These are phyloP conservation scores for Opisthograptis luteolata DNA, from an alignment of 2,888 invertebrate genomes.

Conservation along the genomic window DNA sequence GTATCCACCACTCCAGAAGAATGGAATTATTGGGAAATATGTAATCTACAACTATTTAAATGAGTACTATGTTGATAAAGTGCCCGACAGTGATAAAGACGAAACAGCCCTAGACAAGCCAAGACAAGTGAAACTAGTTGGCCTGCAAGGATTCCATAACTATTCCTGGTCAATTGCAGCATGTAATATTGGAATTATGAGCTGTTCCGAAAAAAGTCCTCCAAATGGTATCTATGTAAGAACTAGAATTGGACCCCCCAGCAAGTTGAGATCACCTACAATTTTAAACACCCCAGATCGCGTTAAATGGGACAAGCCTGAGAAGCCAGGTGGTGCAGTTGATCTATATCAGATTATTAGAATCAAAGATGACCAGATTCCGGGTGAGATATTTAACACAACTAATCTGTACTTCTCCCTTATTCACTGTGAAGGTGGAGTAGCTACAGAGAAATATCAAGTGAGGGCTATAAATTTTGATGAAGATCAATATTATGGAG, in stretches of 20 bases:
- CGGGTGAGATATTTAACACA: slow-evolving; percentile 54
- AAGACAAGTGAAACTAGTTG: slow-evolving; percentile 55
- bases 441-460: slow-evolving; percentile 64
- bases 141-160: slow-evolving; percentile 85
- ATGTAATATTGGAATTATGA: slow-evolving; percentile 84
- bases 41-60: slow-evolving; percentile 79
- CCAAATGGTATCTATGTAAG: slow-evolving; percentile 78
- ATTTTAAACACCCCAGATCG: slow-evolving; percentile 56
- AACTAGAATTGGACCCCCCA: slow-evolving; percentile 86
- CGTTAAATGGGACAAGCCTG: slow-evolving; percentile 81
- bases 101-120: slow-evolving; percentile 50
- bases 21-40: slow-evolving; percentile 90
- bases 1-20: slow-evolving; percentile 88
- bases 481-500: slow-evolving; percentile 62
- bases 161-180: slow-evolving; percentile 89
- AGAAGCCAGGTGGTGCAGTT: slow-evolving; percentile 78
- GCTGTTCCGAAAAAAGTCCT: slow-evolving; percentile 83
- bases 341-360: slow-evolving; percentile 84
- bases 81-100: slow-evolving; percentile 49
- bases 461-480: slow-evolving; percentile 74
- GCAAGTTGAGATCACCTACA: slow-evolving; percentile 61
- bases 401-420: slow-evolving; percentile 47
- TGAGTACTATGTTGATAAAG: slow-evolving; percentile 50
- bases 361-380: slow-evolving; percentile 58
- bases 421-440: slow-evolving; percentile 63